Evolutionary conservation across 2,113 vertebrate species (phyloP), one percentile per base, ranked within the genome.

Genomic region (Dissostichus mawsoni): DNA sequence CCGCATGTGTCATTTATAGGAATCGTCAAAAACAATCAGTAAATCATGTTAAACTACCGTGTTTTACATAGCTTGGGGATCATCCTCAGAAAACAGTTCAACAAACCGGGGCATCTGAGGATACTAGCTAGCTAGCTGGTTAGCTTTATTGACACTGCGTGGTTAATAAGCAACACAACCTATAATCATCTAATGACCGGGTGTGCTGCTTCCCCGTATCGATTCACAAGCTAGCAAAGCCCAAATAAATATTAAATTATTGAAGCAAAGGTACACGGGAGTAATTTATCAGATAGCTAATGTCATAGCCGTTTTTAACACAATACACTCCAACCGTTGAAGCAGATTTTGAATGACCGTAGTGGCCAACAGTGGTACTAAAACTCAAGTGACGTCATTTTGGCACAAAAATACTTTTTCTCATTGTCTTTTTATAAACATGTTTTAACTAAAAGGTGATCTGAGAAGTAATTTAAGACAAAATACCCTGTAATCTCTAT

Each of bases 221-320:
- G 2, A 69, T 8, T 44, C 2, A 48, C 29, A 56, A 11, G 23
- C 16, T 16, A 45, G 11, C 48, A 33, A 61, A 55, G 0, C 14
- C 33, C 3, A 11, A 9, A 4, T n/a, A 12, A 48, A 29, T 8
- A 45, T 50, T 1, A 29, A 29, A 65, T 7, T 6, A 14, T 14
- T 29, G 8, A 25, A 53, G 5, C 6, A 36, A 8, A 11, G 4
- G 64, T 58, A 17, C 3, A 11, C 1, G 3, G 20, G 1, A 41
- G 14, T 20, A 56, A 13, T 65, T 47, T 53, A 25, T 50, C 51
- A 51, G 25, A 20, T 58, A 70, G 67, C 75, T 82, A 76, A 89
- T 76, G 81, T 85, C 78, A 86, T 25, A 81, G 80, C 58, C 76
- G 74, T 6, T 59, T 52, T 83, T 90, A 90, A 75, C 84, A 58